Percentiles rank a stretch among this genome's conserved stretches.
These are phyloP conservation scores for Sycophila sp. DNA, from an alignment of 1,140 invertebrate species.

Conservation along the genomic window DNA sequence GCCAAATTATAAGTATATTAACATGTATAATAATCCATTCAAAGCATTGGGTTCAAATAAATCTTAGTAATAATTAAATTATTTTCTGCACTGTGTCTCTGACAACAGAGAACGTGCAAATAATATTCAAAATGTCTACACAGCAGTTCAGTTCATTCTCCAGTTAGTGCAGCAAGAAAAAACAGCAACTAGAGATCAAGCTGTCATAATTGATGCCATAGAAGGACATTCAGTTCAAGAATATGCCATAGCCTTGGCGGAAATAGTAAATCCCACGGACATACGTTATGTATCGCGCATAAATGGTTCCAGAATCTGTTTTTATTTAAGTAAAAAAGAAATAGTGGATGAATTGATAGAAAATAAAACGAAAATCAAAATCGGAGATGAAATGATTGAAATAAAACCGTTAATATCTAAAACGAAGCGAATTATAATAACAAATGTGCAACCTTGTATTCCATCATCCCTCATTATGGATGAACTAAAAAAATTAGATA, in stretches of 20 bases:
- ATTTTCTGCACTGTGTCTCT: too few species aligned
- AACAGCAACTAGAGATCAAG: neutral
- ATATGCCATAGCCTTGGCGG: neutral
- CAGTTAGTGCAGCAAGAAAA: neutral
- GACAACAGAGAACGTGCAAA: too few species aligned
- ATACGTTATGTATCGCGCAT: neutral
- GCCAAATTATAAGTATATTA: too few species aligned
- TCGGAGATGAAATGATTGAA: neutral
- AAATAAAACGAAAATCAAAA: neutral
- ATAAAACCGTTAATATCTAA: neutral
- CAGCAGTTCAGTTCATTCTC: too few species aligned
- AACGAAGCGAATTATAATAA: neutral
- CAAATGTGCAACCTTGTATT: neutral
- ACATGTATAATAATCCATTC: too few species aligned
- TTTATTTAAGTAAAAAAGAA: neutral
- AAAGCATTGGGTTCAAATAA: too few species aligned
- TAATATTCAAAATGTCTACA: too few species aligned
- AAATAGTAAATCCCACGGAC: neutral
- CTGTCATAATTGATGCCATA: neutral
- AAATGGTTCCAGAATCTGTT: neutral
- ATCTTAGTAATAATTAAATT: slow-evolving; percentile 34
- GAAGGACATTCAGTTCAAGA: neutral
- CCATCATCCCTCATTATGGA: neutral
- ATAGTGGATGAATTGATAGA: neutral
- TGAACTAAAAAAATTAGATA: neutral